These are phyloP conservation scores for Pantherophis vulpinus DNA, from an alignment of 2,797 vertebrate genomes.

Conservation along the genomic window DNA sequence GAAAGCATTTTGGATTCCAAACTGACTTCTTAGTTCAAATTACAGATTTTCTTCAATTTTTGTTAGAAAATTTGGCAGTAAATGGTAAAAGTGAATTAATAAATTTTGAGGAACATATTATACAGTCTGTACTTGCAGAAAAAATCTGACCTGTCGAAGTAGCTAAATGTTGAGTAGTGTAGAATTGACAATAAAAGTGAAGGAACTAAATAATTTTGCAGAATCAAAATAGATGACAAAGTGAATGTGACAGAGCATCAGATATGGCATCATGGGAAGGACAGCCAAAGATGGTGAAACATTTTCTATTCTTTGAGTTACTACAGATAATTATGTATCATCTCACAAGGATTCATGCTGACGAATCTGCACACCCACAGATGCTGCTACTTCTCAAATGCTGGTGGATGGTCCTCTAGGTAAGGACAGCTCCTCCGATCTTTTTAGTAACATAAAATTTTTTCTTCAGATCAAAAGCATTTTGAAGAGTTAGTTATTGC, in stretches of 20 bases:
- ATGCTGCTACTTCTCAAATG: neutral
- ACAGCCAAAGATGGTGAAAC: neutral
- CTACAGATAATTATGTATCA: neutral
- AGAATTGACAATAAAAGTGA: neutral
- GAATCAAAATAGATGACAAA: neutral
- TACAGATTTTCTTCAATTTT: neutral
- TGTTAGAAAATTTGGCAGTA: neutral
- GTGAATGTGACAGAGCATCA: neutral
- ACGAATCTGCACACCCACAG: neutral
- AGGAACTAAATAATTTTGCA: neutral
- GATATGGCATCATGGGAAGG: neutral
- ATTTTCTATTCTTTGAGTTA: neutral
- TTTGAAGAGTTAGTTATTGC: neutral
- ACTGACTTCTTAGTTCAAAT: neutral
- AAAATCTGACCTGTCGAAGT: neutral
- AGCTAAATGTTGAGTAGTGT: neutral
- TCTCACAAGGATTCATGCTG: neutral
- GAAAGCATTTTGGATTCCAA: neutral
- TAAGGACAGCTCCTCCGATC: neutral
- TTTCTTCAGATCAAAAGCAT: constrained; percentile 1
- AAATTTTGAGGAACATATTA: neutral
- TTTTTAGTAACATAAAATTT: neutral
- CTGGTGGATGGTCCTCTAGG: neutral
- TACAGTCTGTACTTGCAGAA: neutral
- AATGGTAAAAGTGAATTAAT: neutral